Evolutionary conservation across 2,888 invertebrate genomes (phyloP), one percentile per base, ranked within the genome.

Genomic region (Masnerella sp.): DNA sequence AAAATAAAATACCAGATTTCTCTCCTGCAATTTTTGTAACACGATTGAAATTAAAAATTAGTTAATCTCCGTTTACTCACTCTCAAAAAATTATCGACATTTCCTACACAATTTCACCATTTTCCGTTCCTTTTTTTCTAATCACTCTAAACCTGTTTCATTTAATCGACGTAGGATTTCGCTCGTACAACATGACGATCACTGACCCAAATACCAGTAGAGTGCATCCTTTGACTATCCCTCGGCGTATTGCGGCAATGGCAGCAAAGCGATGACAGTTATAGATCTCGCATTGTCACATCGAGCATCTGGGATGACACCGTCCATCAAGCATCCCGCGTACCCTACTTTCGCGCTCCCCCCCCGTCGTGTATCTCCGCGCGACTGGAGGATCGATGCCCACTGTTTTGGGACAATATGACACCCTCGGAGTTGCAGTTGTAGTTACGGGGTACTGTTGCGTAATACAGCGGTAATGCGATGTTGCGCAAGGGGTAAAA

Each of bases 181-280:
- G 45, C 69, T 51, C 47, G 54, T 54, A 52, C 47, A 68, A 68
- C 67, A 34, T n/a, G 34, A 17, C 22, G 42, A 67, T 67, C 51
- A 67, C 34, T 67, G 67, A 67, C 67, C 67, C 17, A 67, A 58
- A 67, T 67, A 58, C 56, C 43, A 49, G 11, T 25, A 1, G 32
- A 58, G 42, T 51, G 42, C 54, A 69, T 69, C 51, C 61, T 61
- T 69, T 61, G 52, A 54, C 61, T 30, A 61, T 61, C 34, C 34
- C 30, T 22, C 45, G 12, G 15, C 40, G 32, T 17, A 54, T 69
- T 47, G 38, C 54, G 8, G 51, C 40, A 43, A 59, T 71, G 58
- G 47, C 18, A 65, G 28, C 81, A 79, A 42, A 81, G 83, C 79
- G 84, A 85, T 82, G 85, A 83, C 84, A 84, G 84, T 85, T 85